Conservation (phyloP, 2,797 vertebrate genomes). For the Tapirus indicus region DNA sequence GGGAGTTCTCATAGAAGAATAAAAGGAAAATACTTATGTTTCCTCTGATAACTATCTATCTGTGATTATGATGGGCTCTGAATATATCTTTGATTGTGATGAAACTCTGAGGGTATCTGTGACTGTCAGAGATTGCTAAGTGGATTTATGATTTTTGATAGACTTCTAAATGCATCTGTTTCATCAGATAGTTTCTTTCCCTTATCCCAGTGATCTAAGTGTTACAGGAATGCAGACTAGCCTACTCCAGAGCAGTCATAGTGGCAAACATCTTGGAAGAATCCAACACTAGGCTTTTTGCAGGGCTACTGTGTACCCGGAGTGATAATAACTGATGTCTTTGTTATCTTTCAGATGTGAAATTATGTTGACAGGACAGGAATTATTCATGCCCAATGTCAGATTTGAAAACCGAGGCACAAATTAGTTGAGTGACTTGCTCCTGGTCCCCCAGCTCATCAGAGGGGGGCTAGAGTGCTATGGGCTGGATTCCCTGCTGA, state of each 20-base stretch:
- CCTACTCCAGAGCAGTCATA: background rate
- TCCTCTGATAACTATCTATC: background rate
- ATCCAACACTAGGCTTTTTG: background rate
- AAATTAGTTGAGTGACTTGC: background rate
- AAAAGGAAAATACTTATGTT: background rate
- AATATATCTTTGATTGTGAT: background rate
- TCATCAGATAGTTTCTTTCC: background rate
- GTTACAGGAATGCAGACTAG: background rate
- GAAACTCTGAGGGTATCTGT: background rate
- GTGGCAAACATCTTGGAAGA: background rate
- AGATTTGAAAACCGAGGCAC: background rate
- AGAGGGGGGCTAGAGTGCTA: accelerated
- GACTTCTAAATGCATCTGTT: background rate
- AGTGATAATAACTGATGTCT: background rate
- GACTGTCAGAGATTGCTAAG: background rate
- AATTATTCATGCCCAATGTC: background rate
- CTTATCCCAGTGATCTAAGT: background rate
- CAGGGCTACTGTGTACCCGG: background rate
- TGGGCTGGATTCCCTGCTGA: background rate
- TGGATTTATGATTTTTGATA: background rate
- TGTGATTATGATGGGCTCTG: background rate
- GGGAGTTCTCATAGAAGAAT: background rate
- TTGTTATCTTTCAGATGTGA: background rate
- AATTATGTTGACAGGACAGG: background rate
- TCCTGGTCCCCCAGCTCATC: background rate